Conservation (phyloP, 2,888 invertebrate genomes). For the Macaria notata region DNA sequence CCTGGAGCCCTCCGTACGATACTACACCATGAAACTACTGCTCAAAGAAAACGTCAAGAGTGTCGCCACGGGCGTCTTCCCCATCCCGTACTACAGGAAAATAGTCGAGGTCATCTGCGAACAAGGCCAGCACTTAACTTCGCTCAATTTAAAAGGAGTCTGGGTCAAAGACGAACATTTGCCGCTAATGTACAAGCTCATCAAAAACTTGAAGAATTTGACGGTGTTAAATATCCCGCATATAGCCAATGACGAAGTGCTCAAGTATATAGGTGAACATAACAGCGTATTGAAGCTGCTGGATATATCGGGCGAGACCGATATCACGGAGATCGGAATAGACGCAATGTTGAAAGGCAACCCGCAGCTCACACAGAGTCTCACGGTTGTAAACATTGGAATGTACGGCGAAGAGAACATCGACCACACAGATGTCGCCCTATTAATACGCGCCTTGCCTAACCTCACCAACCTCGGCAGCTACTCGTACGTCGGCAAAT, state of each 20-base stretch:
- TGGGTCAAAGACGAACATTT: slow-evolving; percentile 88
- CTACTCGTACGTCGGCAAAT: slow-evolving; percentile 86
- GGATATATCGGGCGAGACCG: slow-evolving; percentile 87
- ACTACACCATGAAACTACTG: slow-evolving; percentile 84
- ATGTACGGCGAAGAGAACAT: slow-evolving; percentile 87
- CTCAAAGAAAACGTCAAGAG: slow-evolving; percentile 85
- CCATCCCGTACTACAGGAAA: slow-evolving; percentile 86
- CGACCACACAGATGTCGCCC: slow-evolving; percentile 84
- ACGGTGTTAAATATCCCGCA: slow-evolving; percentile 86
- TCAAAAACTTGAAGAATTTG: slow-evolving; percentile 82
- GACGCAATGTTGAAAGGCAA: slow-evolving; percentile 79
- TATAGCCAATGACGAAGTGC: slow-evolving; percentile 86
- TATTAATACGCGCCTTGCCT: slow-evolving; percentile 84
- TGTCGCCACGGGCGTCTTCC: slow-evolving; percentile 86
- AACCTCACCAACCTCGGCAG: slow-evolving; percentile 85
- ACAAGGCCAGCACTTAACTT: slow-evolving; percentile 84
- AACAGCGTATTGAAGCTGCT: slow-evolving; percentile 82
- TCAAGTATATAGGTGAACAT: slow-evolving; percentile 81
- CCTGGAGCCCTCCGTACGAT: slow-evolving; percentile 85
- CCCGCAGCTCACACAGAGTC: slow-evolving; percentile 75
- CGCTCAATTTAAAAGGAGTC: slow-evolving; percentile 87
- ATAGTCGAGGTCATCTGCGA: slow-evolving; percentile 85
- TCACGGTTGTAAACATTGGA: slow-evolving; percentile 86
- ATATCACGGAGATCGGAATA: slow-evolving; percentile 85
- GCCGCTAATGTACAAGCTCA: slow-evolving; percentile 82